phyloP scores from a whole-genome alignment of 2,888 invertebrate species.

The Orthonevra nobilis region DNA sequence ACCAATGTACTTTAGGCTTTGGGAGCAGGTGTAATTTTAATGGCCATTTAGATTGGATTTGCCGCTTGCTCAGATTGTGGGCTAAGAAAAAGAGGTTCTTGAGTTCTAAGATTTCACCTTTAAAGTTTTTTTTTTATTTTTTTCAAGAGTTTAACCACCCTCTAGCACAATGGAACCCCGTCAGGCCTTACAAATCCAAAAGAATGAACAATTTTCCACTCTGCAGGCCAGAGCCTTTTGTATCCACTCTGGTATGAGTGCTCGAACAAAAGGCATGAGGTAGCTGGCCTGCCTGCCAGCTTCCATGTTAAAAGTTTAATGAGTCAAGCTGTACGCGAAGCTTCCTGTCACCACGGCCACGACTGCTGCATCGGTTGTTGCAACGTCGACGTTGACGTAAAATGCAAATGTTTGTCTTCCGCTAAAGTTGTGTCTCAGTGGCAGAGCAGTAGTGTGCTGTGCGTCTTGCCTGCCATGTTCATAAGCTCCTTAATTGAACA shows the following conservation, averaged over 20 bases:
- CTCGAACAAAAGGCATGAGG: slow-evolving; percentile 32
- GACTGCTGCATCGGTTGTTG: slow-evolving; percentile 1
- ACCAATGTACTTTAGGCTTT: slow-evolving; percentile 44
- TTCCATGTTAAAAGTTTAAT: slow-evolving; percentile 60
- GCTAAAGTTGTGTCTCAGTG: slow-evolving; percentile 42
- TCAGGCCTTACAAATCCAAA: slow-evolving; percentile 29
- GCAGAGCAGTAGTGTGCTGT: slow-evolving; percentile 18
- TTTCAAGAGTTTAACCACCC: slow-evolving; percentile 15
- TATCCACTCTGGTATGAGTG: slow-evolving; percentile 10
- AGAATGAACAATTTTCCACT: slow-evolving; percentile 17
- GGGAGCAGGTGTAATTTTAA: slow-evolving; percentile 21
- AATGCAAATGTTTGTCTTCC: slow-evolving; percentile 64
- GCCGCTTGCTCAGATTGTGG: background rate
- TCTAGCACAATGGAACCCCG: slow-evolving; percentile 12
- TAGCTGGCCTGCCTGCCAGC: slow-evolving; percentile 15
- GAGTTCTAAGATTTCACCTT: background rate
- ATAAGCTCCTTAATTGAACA: slow-evolving; percentile 60
- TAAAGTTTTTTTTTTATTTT: slow-evolving; percentile 26
- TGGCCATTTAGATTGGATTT: background rate
- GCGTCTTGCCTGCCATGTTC: slow-evolving; percentile 26
- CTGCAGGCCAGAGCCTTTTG: slow-evolving; percentile 32
- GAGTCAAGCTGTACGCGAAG: slow-evolving; percentile 61
- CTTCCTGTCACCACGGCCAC: slow-evolving; percentile 43
- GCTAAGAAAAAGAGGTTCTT: background rate
- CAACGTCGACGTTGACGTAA: slow-evolving; percentile 20